A percentile compares a stretch with the other conserved stretches of the same genome.
Conservation (phyloP, 2,113 vertebrate genomes). For the Caranx melampygus region DNA sequence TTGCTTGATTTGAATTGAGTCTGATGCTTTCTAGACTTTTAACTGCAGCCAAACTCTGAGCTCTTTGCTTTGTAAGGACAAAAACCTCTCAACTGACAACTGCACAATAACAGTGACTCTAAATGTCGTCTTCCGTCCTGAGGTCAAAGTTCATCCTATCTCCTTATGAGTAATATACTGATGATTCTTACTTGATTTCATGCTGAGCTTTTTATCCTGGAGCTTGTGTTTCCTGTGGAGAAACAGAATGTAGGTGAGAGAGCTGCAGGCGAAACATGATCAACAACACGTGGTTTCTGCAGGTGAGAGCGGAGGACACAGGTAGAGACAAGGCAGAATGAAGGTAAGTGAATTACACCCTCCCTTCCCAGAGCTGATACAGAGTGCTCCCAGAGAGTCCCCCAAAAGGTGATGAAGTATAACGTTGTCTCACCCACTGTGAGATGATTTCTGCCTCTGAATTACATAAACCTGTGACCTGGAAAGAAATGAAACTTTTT, state of each 20-base stretch:
- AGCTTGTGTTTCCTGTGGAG: slow-evolving; percentile 44
- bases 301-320: background rate
- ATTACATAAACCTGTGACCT: slow-evolving; percentile 62
- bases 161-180: background rate
- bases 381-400: slow-evolving; percentile 23
- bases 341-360: slow-evolving; percentile 2
- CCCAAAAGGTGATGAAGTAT: background rate
- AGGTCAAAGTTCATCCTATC: background rate
- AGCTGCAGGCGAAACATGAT: background rate
- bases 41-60: too few relatives aligned
- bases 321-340: background rate
- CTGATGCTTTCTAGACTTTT: too few relatives aligned
- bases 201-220: background rate
- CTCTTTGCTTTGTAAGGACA: too few relatives aligned
- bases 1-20: too few relatives aligned
- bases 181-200: slow-evolving; percentile 58
- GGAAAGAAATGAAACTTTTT: slow-evolving; percentile 31
- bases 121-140: background rate
- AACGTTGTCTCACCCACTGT: slow-evolving; percentile 36
- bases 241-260: slow-evolving; percentile 1
- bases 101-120: background rate
- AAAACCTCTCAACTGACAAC: too few relatives aligned
- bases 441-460: slow-evolving; percentile 27
- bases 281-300: background rate
- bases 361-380: slow-evolving; percentile 9